A percentile compares a stretch with the other conserved stretches of the same genome.
These are phyloP conservation scores for Phalacrocorax carbo DNA, from an alignment of 2,113 vertebrate genomes.

Conservation along the genomic window DNA sequence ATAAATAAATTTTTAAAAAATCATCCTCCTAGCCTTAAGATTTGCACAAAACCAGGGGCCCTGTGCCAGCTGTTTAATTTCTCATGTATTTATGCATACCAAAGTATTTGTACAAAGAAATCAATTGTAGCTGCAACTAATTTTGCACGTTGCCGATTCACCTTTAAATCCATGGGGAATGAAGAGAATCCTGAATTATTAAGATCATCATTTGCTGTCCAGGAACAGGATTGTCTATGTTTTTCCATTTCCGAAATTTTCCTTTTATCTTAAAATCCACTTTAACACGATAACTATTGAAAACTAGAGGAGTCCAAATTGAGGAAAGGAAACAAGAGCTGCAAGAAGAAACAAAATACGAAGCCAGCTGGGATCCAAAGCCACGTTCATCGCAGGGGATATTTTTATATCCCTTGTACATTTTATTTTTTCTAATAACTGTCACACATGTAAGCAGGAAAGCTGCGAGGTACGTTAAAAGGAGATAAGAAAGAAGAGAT, in stretches of 20 bases:
- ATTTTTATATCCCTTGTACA: background rate
- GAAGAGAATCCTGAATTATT: background rate
- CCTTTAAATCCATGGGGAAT: background rate
- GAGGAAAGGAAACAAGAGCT: background rate
- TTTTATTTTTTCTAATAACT: background rate
- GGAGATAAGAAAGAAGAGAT: background rate
- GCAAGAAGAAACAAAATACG: background rate
- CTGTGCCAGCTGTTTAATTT: background rate
- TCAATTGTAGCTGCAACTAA: background rate
- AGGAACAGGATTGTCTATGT: background rate
- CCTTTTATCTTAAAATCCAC: background rate
- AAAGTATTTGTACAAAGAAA: background rate
- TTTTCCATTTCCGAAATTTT: background rate
- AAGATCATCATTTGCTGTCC: background rate
- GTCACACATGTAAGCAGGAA: background rate
- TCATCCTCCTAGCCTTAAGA: background rate
- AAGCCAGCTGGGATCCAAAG: background rate
- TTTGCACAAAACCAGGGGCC: background rate
- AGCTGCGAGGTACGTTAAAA: background rate
- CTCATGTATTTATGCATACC: constrained; percentile 10
- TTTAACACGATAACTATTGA: background rate
- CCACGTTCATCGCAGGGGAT: background rate
- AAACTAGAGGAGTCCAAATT: background rate
- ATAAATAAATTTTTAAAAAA: background rate
- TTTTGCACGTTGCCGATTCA: background rate